phyloP scores from a whole-genome alignment of 2,888 invertebrate genomes.

The Pyrrhosoma nymphula region DNA sequence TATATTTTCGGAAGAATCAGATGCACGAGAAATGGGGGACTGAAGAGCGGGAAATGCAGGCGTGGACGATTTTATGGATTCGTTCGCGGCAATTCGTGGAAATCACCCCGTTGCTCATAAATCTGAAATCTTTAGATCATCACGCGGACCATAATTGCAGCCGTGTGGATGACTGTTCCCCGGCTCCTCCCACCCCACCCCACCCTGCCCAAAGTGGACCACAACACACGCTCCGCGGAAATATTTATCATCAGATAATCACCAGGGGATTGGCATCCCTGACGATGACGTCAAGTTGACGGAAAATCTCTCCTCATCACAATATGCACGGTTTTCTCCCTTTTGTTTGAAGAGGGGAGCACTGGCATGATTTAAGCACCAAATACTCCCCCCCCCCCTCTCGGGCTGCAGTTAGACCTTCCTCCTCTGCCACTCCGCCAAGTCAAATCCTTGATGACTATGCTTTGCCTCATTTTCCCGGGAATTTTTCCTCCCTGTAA shows the following conservation, averaged over 20 bases:
- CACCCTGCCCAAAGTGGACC: not conserved
- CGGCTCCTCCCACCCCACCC: not conserved
- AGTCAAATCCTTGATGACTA: not conserved
- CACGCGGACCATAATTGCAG: not conserved
- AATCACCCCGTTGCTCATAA: not conserved
- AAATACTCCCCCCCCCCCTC: not conserved
- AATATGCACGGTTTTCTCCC: not conserved
- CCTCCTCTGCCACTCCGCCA: not conserved
- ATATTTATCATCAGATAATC: constrained; percentile 5
- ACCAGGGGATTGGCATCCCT: not conserved
- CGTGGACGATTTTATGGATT: constrained; percentile 21
- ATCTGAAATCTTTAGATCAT: constrained; percentile 24
- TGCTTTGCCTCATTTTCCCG: not conserved
- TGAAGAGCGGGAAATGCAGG: not conserved
- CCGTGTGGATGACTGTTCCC: not conserved
- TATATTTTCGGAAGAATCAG: not conserved
- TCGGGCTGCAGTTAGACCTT: not conserved
- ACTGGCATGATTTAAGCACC: not conserved
- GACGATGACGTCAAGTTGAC: constrained; percentile 11
- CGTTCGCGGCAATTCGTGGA: not conserved
- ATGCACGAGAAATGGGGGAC: not conserved
- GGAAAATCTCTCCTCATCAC: not conserved
- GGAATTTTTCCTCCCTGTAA: not conserved
- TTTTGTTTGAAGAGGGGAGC: not conserved
- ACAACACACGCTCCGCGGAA: not conserved